Evolutionary conservation across 2,797 vertebrate genomes (phyloP).

Genomic region (Podarcis lilfordi): DNA sequence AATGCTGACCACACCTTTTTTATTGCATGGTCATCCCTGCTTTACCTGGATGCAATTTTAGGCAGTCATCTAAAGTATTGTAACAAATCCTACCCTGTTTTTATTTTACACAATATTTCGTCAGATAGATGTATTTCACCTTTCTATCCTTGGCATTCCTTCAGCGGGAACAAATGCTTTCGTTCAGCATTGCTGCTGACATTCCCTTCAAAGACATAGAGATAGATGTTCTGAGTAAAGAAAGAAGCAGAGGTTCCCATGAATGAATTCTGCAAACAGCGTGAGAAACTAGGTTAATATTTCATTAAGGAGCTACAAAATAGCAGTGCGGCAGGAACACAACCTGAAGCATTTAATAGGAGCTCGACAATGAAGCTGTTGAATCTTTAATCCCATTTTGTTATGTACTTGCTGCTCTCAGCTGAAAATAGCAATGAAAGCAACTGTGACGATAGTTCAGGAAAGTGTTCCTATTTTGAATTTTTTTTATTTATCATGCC

Average conservation of each 20-base stretch:
- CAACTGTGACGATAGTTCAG: constrained; percentile 29
- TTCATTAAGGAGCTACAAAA: constrained; percentile 49
- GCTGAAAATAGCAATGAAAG: constrained; percentile 33
- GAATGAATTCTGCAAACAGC: constrained; percentile 29
- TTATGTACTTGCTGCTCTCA: constrained; percentile 9
- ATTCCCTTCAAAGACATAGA: constrained; percentile 19
- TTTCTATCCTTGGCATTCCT: constrained; percentile 36
- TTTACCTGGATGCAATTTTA: background rate
- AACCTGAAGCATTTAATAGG: constrained; percentile 30
- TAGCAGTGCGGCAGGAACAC: constrained; percentile 43
- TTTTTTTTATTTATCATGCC: background rate
- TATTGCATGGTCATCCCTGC: background rate
- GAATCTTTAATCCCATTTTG: constrained; percentile 6
- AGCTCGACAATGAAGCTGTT: constrained; percentile 32
- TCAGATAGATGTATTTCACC: constrained; percentile 7
- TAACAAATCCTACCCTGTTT: background rate
- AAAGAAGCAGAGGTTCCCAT: background rate
- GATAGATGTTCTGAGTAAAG: constrained; percentile 37
- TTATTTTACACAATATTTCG: background rate
- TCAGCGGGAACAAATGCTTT: background rate
- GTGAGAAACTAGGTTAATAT: constrained; percentile 25
- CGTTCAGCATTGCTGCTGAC: background rate
- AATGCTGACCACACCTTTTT: background rate
- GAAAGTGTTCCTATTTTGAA: constrained; percentile 26
- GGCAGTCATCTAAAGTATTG: background rate